Evolutionary conservation across 2,797 vertebrate genomes (phyloP).

Genomic region (Coilia nasus): DNA sequence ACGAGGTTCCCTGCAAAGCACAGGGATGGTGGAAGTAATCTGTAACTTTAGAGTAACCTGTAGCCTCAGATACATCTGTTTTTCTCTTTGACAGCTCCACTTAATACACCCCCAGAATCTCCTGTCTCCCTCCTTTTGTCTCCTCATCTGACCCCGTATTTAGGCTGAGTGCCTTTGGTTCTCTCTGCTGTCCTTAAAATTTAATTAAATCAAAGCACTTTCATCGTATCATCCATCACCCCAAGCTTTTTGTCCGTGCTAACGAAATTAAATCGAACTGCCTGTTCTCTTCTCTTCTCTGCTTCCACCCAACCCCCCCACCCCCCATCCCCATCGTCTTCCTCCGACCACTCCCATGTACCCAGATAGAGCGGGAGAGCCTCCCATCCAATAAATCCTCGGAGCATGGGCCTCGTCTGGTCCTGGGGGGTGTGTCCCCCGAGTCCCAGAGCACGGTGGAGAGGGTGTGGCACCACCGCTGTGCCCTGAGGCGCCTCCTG

Average conservation of each 20-base stretch:
- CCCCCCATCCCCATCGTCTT: not conserved
- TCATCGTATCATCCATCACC: not conserved
- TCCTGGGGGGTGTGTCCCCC: slow-evolving; percentile 55
- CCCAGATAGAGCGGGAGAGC: slow-evolving; percentile 73
- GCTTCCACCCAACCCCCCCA: not conserved
- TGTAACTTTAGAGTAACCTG: not conserved
- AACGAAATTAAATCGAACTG: not conserved
- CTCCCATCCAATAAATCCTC: slow-evolving; percentile 64
- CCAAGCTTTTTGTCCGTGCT: not conserved
- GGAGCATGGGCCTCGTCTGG: slow-evolving; percentile 60
- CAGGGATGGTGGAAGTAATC: not conserved
- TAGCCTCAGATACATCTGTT: not conserved
- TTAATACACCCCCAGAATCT: not conserved
- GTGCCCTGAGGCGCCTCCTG: slow-evolving; percentile 72
- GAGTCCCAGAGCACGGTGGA: slow-evolving; percentile 60
- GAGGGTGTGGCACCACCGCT: slow-evolving; percentile 69
- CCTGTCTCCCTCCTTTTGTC: not conserved
- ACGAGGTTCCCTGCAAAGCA: not conserved
- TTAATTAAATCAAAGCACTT: not conserved
- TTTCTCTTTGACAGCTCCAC: not conserved
- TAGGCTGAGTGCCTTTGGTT: not conserved
- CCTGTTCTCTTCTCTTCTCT: not conserved
- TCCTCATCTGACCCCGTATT: not conserved
- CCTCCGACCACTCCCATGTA: not conserved
- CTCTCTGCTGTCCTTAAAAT: not conserved